Percentiles rank a stretch among this genome's conserved stretches.
Evolutionary conservation across 2,113 vertebrate genomes (phyloP).

Genomic region (Gambusia holbrooki): DNA sequence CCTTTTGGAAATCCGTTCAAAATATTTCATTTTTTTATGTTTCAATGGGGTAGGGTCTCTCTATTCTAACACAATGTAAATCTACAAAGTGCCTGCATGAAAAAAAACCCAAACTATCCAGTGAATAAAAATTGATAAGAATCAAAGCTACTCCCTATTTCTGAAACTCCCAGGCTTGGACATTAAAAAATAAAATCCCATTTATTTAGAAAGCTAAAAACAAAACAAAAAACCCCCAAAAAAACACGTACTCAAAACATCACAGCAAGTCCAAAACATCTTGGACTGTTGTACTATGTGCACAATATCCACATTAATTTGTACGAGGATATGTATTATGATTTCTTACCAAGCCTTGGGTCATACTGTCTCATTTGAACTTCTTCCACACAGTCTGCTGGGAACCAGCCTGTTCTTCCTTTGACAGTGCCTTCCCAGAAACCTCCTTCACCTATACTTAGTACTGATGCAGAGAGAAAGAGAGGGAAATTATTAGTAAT

Average conservation of each 20-base stretch:
- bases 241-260: too few relatives aligned
- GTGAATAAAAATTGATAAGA: neutral
- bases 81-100: too few relatives aligned
- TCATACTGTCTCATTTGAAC: slow-evolving; percentile 98
- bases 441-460: slow-evolving; percentile 97
- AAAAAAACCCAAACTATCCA: neutral
- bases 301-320: neutral
- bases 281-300: too few relatives aligned
- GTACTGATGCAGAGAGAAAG: slow-evolving; percentile 82
- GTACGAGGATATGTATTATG: neutral
- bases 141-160: neutral
- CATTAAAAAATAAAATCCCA: neutral
- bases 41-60: neutral
- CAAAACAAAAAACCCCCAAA: too few relatives aligned
- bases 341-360: slow-evolving; percentile 87
- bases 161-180: neutral
- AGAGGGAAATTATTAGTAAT: slow-evolving; percentile 18
- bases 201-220: neutral
- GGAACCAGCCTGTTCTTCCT: slow-evolving; percentile 97
- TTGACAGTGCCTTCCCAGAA: slow-evolving; percentile 99
- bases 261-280: too few relatives aligned
- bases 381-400: slow-evolving; percentile 97
- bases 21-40: neutral
- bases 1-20: neutral
- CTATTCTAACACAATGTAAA: neutral